Base-by-base conservation (phyloP, 2,888 invertebrate genomes). In the Miltochrista miniata region DNA sequence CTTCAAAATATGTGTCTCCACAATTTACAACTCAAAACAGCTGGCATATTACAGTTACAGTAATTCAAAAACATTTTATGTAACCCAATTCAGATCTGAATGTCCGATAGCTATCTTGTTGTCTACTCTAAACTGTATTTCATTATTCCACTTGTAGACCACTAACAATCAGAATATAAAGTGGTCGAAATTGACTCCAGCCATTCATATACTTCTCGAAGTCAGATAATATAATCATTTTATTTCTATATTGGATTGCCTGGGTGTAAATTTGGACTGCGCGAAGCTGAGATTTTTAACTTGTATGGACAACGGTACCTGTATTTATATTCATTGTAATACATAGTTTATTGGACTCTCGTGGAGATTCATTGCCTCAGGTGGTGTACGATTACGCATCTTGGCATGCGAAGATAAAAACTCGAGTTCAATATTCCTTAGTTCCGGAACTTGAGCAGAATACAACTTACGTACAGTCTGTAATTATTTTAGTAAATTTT, bases 141-240 rank as follows among this genome's bases (percentile, higher is more conserved):
- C 59, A 73, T 76, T 76, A 69, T 72, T 56, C 54, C 63, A 57
- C 57, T 71, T 60, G 68, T 59, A 58, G 59, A 54, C 51, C 68
- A 65, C 56, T 69, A 60, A 70, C 70, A 71, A 71, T 71, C 62
- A 63, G 75, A 76, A 75, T 79, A 71, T 74, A 75, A 80, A 82
- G 74, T 82, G 79, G 70, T 53, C 70, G 62, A 72, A 67, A 82
- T 83, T 79, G 77, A 61, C 64, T 65, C 54, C 62, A 59, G 51
- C 56, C 75, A 64, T 65, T 71, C 68, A 59, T 65, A 61, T 68
- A 61, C 58, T 67, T 61, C 64, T 18, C 56, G 41, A 57, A 65
- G 64, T 7, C 35, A 65, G 64, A 64, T 64, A 73, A 31, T 31
- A 67, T 65, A 65, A 76, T 74, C 72, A 77, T 76, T 79, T 76